Evolutionary conservation across 1,140 invertebrate genomes (phyloP), one percentile per base, ranked within the genome.

Genomic region (Orchesella cincta): DNA sequence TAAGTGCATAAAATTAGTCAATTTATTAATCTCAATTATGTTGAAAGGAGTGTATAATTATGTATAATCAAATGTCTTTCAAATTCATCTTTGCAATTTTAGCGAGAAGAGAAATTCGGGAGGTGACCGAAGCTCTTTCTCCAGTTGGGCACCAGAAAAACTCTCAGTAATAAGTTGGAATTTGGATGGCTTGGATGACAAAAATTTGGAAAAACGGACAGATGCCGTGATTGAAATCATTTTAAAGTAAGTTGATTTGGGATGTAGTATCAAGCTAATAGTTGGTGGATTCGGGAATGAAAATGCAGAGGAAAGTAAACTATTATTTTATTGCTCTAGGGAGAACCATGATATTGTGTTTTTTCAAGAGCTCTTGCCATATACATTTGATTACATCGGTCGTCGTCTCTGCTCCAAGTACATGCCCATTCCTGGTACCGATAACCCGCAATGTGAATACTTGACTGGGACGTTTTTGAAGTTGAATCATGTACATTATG

Each of bases 321-420:
- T 71, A 57, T 73, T 76, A 73, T 76, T 76, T 51, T 78, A 77
- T 78, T 74, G 77, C 83, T 84, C 52, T 81, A 90, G 89, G 75
- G 88, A 89, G 75, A 85, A 87, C 33, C 87, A 89, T 14, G 89
- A 90, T 82, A 83, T 90, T 51, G 86, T 91, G 0, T 90, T 90
- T 80, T 84, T 91, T 33, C 90, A 91, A 85, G 90, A 91, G 85
- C 85, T 91, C 23, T 85, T 89, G 26, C 85, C 85, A 12, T 80
- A 84, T 23, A 85, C 88, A 1, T 84, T 85, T 67, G 76, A 80
- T 31, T 85, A 85, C 77, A 80, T 88, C 52, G 83, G 85, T 33
- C 80, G 80, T 12, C 79, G 84, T 14, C 77, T 88, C 8, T 28
- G 28, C 5, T 80, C 82, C 23, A 84, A 85, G 26, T 88, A 88